Percentiles rank a stretch among this genome's conserved stretches.
These are phyloP conservation scores for Catharus fuscescens DNA, from an alignment of 2,113 vertebrate genomes.

Conservation along the genomic window DNA sequence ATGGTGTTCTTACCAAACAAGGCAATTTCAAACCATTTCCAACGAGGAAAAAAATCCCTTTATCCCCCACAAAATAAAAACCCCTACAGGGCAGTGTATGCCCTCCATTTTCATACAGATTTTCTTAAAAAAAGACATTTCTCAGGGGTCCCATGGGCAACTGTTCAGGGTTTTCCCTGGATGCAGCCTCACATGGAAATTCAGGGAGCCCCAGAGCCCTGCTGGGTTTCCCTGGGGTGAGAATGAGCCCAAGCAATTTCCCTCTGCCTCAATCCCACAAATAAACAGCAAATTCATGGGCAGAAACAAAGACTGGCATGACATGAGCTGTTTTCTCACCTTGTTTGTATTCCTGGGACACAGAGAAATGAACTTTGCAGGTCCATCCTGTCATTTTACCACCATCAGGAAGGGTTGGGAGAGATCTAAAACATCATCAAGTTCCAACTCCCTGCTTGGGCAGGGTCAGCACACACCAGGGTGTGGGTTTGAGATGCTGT, in stretches of 20 bases:
- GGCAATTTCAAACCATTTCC: background rate
- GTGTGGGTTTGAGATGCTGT: background rate
- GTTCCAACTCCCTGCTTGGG: background rate
- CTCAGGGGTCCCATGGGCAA: background rate
- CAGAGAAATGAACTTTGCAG: background rate
- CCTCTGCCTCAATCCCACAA: background rate
- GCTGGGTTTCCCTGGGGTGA: background rate
- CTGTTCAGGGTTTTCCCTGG: background rate
- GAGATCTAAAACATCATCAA: background rate
- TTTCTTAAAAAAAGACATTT: background rate
- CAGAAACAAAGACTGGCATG: background rate
- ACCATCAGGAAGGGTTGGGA: background rate
- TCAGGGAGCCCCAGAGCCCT: background rate
- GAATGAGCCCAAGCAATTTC: fast-evolving
- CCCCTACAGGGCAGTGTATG: background rate
- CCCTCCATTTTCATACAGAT: background rate
- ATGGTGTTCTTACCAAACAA: background rate
- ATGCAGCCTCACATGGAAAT: background rate
- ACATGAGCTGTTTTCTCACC: background rate
- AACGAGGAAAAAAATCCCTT: background rate
- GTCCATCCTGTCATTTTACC: background rate
- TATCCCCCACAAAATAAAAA: background rate
- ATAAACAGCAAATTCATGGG: background rate
- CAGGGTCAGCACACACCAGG: background rate
- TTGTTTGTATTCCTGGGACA: background rate